Conservation (phyloP, 2,797 vertebrate species). For the Acrossocheilus fasciatus region DNA sequence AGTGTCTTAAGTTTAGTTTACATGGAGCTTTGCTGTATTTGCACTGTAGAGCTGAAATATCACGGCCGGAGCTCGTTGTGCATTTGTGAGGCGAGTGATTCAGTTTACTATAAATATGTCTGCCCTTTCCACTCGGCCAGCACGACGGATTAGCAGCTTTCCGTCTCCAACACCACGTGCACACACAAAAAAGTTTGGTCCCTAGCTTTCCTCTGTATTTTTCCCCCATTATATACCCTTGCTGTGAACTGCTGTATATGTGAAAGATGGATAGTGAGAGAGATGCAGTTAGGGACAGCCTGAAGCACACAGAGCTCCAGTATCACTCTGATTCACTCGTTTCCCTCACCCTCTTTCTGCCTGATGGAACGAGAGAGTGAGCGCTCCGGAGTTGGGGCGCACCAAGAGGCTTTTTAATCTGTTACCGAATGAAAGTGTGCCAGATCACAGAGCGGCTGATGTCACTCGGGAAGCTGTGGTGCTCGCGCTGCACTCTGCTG, state of each 20-base stretch:
- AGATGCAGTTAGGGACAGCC: conserved; percentile 53
- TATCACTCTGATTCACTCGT: conserved; percentile 48
- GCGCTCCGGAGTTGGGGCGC: conserved; percentile 45
- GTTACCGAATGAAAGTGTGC: conserved; percentile 58
- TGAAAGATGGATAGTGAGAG: conserved; percentile 28
- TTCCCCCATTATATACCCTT: conserved; percentile 12
- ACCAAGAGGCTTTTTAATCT: conserved; percentile 64
- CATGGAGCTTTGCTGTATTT: conserved; percentile 71
- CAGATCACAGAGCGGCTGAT: conserved; percentile 60
- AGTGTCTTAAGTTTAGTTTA: conserved; percentile 66
- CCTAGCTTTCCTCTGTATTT: conserved; percentile 78
- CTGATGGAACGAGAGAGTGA: conserved; percentile 33
- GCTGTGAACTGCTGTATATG: conserved; percentile 55
- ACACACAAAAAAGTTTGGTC: conserved; percentile 66
- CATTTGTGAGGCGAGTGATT: conserved; percentile 85
- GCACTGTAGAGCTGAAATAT: conserved; percentile 69
- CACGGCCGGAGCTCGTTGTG: conserved; percentile 71
- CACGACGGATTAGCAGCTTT: conserved; percentile 86
- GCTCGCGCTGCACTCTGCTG: conserved; percentile 39
- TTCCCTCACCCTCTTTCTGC: conserved; percentile 40
- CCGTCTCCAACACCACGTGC: conserved; percentile 76
- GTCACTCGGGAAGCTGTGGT: conserved; percentile 44
- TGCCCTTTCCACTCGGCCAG: conserved; percentile 88
- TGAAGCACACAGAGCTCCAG: conserved; percentile 49
- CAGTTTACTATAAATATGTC: conserved; percentile 91